Evolutionary conservation across 2,888 invertebrate species (phyloP).

Genomic region (Oscheius sp.): DNA sequence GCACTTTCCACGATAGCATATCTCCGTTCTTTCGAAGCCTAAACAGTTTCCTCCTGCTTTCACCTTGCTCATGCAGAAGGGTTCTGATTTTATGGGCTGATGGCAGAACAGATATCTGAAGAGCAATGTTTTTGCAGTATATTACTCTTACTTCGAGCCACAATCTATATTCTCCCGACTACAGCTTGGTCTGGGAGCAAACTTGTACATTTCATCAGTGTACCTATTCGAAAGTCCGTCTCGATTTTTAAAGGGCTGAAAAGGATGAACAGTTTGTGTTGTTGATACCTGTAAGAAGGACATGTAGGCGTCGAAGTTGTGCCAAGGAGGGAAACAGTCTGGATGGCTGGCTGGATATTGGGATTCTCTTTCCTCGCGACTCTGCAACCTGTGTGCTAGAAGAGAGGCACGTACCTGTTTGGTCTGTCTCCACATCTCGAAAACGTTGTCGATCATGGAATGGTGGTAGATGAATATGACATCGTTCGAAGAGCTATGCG

Average conservation of each 20-base stretch:
- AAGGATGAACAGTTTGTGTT: not conserved
- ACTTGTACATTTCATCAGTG: conserved; percentile 67
- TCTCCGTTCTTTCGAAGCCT: conserved; percentile 62
- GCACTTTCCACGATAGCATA: conserved; percentile 66
- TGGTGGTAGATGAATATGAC: conserved; percentile 74
- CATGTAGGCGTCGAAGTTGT: conserved; percentile 64
- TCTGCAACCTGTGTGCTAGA: conserved; percentile 32
- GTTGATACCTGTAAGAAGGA: conserved; percentile 45
- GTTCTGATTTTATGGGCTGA: conserved; percentile 41
- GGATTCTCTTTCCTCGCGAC: conserved; percentile 53
- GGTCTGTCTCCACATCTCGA: conserved; percentile 71
- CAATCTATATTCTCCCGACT: conserved; percentile 44
- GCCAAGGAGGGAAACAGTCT: conserved; percentile 61
- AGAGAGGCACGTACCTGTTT: conserved; percentile 27
- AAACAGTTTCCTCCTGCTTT: conserved; percentile 64
- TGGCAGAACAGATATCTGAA: conserved; percentile 69
- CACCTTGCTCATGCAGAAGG: conserved; percentile 66
- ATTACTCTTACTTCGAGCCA: conserved; percentile 47
- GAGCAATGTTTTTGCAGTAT: not conserved
- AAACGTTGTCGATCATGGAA: conserved; percentile 73
- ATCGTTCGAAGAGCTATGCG: conserved; percentile 73
- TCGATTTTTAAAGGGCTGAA: conserved; percentile 46
- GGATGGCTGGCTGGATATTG: conserved; percentile 61
- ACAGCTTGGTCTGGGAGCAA: conserved; percentile 61
- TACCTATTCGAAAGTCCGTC: conserved; percentile 65